These are phyloP conservation scores for Asobara japonica DNA, from an alignment of 1,140 invertebrate genomes.

Conservation along the genomic window DNA sequence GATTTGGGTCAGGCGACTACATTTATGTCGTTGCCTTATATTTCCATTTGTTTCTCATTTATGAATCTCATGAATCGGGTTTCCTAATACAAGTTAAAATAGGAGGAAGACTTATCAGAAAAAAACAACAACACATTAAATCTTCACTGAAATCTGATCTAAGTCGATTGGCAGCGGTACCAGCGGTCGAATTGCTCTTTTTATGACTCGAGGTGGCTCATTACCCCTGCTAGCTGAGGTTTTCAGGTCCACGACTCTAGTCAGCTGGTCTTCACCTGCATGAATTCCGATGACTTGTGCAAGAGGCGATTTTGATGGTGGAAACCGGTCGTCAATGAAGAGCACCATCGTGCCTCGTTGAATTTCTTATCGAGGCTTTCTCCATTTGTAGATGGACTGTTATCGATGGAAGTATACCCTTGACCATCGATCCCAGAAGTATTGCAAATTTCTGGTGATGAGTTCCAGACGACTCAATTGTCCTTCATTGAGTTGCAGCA, in stretches of 20 bases:
- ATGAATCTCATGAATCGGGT: no score
- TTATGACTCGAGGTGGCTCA: background rate
- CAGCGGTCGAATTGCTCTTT: background rate
- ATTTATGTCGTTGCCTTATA: no score
- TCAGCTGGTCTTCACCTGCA: slow-evolving; percentile 41
- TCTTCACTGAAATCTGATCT: no score
- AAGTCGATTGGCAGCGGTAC: background rate
- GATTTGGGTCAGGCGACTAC: no score
- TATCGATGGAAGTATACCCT: background rate
- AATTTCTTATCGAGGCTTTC: background rate
- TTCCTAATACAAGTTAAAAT: no score
- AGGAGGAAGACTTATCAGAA: no score
- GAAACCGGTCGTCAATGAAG: slow-evolving; percentile 16
- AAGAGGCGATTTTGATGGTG: slow-evolving; percentile 47
- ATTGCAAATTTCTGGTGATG: no score
- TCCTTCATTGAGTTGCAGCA: background rate
- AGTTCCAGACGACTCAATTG: background rate
- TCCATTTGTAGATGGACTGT: slow-evolving; percentile 19
- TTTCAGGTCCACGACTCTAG: slow-evolving; percentile 32
- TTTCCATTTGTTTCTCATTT: no score
- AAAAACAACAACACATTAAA: no score
- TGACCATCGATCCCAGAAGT: slow-evolving; percentile 13
- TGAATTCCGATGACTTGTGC: no score
- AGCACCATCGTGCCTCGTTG: slow-evolving; percentile 19
- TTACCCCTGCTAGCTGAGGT: no score